Conservation (phyloP, 2,888 invertebrate species). For the Campopleginae sp. region DNA sequence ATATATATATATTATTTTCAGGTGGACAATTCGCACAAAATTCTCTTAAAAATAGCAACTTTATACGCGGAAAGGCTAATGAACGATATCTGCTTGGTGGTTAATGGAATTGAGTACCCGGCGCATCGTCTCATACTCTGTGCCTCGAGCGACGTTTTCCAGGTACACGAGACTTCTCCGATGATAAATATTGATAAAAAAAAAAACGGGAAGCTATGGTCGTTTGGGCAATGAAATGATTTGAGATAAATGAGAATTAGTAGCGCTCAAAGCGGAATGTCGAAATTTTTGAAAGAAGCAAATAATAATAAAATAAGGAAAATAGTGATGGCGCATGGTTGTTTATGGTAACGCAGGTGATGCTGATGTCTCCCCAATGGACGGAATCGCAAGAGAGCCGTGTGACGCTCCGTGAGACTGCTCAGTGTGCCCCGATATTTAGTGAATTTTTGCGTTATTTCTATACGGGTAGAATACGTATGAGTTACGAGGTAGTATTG, state of each 20-base stretch:
- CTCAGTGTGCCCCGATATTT: slow-evolving; percentile 93
- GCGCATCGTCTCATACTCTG: slow-evolving; percentile 96
- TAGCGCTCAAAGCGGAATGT: too few species aligned
- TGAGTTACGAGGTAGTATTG: slow-evolving; percentile 93
- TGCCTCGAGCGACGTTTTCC: slow-evolving; percentile 97
- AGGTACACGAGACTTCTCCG: slow-evolving; percentile 85
- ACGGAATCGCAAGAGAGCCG: slow-evolving; percentile 94
- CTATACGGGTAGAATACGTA: slow-evolving; percentile 95
- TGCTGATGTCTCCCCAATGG: slow-evolving; percentile 98
- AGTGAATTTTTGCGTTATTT: slow-evolving; percentile 95
- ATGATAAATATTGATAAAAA: background rate
- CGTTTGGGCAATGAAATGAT: too few species aligned
- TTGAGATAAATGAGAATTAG: background rate
- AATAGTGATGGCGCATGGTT: background rate
- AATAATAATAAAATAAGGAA: slow-evolving; percentile 19
- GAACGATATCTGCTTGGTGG: slow-evolving; percentile 95
- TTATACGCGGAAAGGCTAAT: slow-evolving; percentile 94
- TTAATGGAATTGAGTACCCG: slow-evolving; percentile 92
- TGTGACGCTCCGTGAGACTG: slow-evolving; percentile 94
- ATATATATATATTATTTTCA: too few species aligned
- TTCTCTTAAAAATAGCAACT: slow-evolving; percentile 92
- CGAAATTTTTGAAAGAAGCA: too few species aligned
- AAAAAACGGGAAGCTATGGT: too few species aligned
- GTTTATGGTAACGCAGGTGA: slow-evolving; percentile 87
- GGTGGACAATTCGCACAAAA: slow-evolving; percentile 94